These are phyloP conservation scores for Pyrgilauda ruficollis DNA, from an alignment of 2,113 vertebrate genomes.

Conservation along the genomic window DNA sequence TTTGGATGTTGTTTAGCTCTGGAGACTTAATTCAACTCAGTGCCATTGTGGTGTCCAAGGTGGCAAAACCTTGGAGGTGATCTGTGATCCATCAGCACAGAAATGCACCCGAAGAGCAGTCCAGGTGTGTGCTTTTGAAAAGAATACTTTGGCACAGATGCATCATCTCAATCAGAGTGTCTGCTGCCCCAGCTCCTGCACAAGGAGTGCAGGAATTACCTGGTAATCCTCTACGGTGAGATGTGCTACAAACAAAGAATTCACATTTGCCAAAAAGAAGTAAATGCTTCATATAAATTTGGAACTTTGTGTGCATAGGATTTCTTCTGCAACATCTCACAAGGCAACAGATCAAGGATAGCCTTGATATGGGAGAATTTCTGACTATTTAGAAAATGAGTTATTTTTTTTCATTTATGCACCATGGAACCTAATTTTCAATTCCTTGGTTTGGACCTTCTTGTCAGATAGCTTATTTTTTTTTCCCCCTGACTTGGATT, in stretches of 20 bases:
- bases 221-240: not conserved
- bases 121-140: not conserved
- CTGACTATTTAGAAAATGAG: not conserved
- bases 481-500: not conserved
- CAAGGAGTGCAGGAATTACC: not conserved
- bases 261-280: not conserved
- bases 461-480: not conserved
- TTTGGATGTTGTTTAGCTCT: not conserved
- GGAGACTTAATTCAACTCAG: not conserved
- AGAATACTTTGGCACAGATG: not conserved
- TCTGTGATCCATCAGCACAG: not conserved
- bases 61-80: not conserved
- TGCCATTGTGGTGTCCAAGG: not conserved
- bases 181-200: not conserved
- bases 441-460: not conserved
- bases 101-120: not conserved
- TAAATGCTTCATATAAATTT: not conserved
- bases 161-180: not conserved
- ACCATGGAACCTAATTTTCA: not conserved
- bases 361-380: not conserved
- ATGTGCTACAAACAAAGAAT: not conserved
- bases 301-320: not conserved
- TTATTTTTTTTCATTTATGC: not conserved
- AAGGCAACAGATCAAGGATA: not conserved
- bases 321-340: conserved; percentile 4